Evolutionary conservation across 1,140 invertebrate genomes (phyloP).

Genomic region (Melitaea cinxia): DNA sequence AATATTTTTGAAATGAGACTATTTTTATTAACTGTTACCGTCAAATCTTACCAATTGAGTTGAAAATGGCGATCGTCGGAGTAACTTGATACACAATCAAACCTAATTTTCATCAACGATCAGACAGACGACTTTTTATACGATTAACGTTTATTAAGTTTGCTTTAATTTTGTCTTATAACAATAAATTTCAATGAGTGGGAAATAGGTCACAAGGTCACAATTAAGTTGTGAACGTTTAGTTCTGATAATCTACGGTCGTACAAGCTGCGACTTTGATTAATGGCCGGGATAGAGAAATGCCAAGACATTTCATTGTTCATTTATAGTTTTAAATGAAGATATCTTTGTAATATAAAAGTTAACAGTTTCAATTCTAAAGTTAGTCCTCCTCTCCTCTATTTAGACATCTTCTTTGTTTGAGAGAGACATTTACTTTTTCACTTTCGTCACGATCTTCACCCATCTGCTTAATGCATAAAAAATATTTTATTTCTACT

Average conservation of each 20-base stretch:
- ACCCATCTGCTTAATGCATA: too few relatives aligned
- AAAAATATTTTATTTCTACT: too few relatives aligned
- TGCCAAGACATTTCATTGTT: slow-evolving; percentile 7
- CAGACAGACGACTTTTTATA: slow-evolving; percentile 49
- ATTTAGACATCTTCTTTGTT: too few relatives aligned
- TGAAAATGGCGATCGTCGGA: slow-evolving; percentile 44
- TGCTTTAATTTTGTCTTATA: not conserved
- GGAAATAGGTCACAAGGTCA: not conserved
- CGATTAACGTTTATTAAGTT: slow-evolving; percentile 38
- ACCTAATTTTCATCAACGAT: slow-evolving; percentile 60
- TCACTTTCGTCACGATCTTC: too few relatives aligned
- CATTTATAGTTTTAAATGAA: not conserved
- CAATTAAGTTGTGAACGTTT: not conserved
- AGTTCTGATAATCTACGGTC: not conserved
- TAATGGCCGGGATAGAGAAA: slow-evolving; percentile 1
- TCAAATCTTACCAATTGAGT: slow-evolving; percentile 28
- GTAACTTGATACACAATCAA: slow-evolving; percentile 65
- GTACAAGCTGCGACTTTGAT: slow-evolving; percentile 12
- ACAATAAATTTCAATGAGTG: slow-evolving; percentile 27
- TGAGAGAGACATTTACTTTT: too few relatives aligned
- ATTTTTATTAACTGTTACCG: too few relatives aligned
- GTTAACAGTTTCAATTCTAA: not conserved
- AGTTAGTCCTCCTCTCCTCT: too few relatives aligned
- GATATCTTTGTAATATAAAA: not conserved
- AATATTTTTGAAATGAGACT: too few relatives aligned